Evolutionary conservation across 2,797 vertebrate species (phyloP).

Genomic region (Neomorphus geoffroyi): DNA sequence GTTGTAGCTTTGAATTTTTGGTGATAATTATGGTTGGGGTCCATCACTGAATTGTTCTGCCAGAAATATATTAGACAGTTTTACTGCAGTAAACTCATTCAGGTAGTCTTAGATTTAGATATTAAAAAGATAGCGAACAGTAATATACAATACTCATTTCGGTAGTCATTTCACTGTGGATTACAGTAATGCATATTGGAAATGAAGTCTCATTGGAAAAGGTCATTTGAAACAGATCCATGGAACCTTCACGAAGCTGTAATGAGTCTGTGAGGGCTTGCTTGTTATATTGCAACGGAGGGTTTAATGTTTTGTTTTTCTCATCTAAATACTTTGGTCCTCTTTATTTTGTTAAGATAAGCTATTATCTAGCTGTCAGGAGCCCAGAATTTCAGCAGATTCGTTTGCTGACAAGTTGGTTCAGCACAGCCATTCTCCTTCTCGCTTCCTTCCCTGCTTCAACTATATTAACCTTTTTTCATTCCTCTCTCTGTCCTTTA

Average conservation of each 20-base stretch:
- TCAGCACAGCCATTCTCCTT: constrained; percentile 25
- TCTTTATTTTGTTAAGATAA: constrained; percentile 68
- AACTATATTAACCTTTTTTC: not conserved
- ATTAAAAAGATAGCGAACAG: not conserved
- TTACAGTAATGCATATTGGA: constrained; percentile 38
- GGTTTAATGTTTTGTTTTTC: constrained; percentile 64
- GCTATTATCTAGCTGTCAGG: constrained; percentile 62
- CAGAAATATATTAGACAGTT: not conserved
- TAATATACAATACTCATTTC: constrained; percentile 35
- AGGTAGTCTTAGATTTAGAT: constrained; percentile 12
- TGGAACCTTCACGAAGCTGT: constrained; percentile 47
- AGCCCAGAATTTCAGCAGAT: constrained; percentile 33
- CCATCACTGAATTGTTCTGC: not conserved
- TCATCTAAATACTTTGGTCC: constrained; percentile 54
- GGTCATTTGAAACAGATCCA: constrained; percentile 54
- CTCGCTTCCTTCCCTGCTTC: constrained; percentile 17
- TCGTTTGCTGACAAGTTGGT: constrained; percentile 48
- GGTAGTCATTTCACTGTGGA: constrained; percentile 43
- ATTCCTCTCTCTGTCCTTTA: not conserved
- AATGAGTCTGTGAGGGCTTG: constrained; percentile 56
- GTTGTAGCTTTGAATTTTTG: not conserved
- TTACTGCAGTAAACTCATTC: constrained; percentile 8
- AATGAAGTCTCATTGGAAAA: constrained; percentile 64
- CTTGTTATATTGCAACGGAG: constrained; percentile 34
- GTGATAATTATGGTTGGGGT: not conserved